Percentiles rank a stretch among this genome's conserved stretches.
Evolutionary conservation across 2,797 vertebrate genomes (phyloP).

Genomic region (Hoplostethus atlanticus): DNA sequence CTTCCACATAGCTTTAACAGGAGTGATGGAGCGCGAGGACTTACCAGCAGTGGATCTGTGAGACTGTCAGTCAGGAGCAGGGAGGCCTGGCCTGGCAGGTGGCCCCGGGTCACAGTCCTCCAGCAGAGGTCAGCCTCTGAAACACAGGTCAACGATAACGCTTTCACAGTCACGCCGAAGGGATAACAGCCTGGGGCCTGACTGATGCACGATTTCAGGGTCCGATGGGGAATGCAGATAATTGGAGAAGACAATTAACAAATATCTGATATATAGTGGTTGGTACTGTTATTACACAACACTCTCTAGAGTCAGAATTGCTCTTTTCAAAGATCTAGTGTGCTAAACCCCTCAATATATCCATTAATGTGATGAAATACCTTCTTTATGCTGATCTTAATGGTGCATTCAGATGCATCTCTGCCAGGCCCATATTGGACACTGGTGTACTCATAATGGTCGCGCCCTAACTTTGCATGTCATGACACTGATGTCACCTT

Average conservation of each 20-base stretch:
- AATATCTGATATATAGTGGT: too few relatives aligned
- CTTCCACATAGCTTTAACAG: too few relatives aligned
- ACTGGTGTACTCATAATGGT: neutral
- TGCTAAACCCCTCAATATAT: too few relatives aligned
- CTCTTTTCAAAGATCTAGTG: too few relatives aligned
- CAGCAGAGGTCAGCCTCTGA: conserved; percentile 79
- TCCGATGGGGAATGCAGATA: too few relatives aligned
- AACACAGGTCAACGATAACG: conserved; percentile 36
- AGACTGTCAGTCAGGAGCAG: conserved; percentile 70
- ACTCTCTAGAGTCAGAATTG: too few relatives aligned
- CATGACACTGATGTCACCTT: neutral
- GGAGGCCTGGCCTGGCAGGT: conserved; percentile 82
- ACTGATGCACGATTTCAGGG: too few relatives aligned
- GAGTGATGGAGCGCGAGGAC: neutral
- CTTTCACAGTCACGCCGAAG: conserved; percentile 2
- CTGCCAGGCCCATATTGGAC: too few relatives aligned
- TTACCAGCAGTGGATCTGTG: conserved; percentile 71
- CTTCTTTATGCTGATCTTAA: neutral
- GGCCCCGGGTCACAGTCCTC: conserved; percentile 79
- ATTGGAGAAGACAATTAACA: too few relatives aligned
- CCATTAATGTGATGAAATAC: neutral
- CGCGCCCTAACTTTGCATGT: conserved; percentile 1
- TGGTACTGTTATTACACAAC: neutral
- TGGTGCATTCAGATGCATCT: conserved; percentile 1
- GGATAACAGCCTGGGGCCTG: rapidly evolving